phyloP scores from a whole-genome alignment of 2,797 vertebrate species.

The Buceros bicornis region DNA sequence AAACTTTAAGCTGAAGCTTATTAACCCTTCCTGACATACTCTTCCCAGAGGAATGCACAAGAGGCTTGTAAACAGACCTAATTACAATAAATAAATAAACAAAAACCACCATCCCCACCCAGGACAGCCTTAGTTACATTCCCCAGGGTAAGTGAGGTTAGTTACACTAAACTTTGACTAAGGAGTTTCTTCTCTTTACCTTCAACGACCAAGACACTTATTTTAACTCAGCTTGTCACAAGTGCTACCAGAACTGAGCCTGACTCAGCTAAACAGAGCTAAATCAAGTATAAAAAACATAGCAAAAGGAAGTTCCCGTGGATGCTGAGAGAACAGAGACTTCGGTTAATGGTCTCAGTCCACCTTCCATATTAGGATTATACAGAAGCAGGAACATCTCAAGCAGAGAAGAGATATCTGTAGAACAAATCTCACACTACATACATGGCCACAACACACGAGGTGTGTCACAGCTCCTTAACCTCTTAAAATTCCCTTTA shows the following conservation, averaged over 20 bases:
- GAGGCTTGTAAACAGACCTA: not conserved
- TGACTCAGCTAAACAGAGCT: not conserved
- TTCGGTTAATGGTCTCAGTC: not conserved
- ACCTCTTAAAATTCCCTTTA: not conserved
- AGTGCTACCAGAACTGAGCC: not conserved
- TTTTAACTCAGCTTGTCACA: not conserved
- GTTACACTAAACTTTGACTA: not conserved
- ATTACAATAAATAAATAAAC: not conserved
- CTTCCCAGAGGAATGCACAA: fast-evolving
- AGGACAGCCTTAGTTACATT: not conserved
- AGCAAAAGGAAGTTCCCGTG: not conserved
- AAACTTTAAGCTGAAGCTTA: not conserved
- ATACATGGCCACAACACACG: not conserved
- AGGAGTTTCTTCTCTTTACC: not conserved
- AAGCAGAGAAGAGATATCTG: not conserved
- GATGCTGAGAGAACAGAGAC: not conserved
- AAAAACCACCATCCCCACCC: not conserved
- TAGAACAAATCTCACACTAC: not conserved
- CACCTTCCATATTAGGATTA: not conserved
- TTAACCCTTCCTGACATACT: not conserved
- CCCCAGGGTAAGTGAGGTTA: not conserved
- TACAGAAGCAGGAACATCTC: not conserved
- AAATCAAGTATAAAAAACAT: not conserved
- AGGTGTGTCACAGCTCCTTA: not conserved
- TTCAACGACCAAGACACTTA: not conserved